Evolutionary conservation across 2,797 vertebrate genomes (phyloP), one percentile per base, ranked within the genome.

Genomic region (Diglossa cyanea): DNA sequence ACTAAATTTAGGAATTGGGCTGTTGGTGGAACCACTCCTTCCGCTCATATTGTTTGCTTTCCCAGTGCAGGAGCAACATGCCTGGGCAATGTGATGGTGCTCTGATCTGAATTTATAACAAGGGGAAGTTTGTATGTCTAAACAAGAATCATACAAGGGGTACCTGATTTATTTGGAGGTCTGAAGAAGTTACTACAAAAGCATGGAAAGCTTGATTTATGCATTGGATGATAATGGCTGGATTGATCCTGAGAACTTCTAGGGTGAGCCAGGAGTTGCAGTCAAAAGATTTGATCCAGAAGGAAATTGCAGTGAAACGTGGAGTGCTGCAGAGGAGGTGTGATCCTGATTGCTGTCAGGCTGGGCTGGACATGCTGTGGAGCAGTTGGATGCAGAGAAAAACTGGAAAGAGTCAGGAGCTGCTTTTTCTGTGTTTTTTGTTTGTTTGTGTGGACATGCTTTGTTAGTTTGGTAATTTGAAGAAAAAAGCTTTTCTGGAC

Each of bases 1-100:
- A 90, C 90, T 95, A 94, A 94, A 96, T 96, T 95, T 96, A 95
- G 94, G 93, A 90, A 58, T 90, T 65, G 66, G 79, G 50, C 37
- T 77, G 20, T 71, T 94, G 84, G 72, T 83, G 63, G 74, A 91
- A 76, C 33, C 33, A 47, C 48, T 75, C 65, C 37, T 86, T 95
- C 63, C 82, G 57, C 39, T 90, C 4, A 0, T 13, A 15, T 47
- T 62, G 26, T 86, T 94, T 78, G 62, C 76, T 90, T 93, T 66
- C 42, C 10, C 65, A 72, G 9, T 13, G 58, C 42, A 40, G 39
- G 82, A 91, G 61, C 61, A 85, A 13, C 37, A 1, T 79, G 72
- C 50, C 50, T 45, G 45, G 53, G 33, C 78, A 60, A 33, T 0
- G 1, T 42, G 37, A 42, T 2, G 3, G 61, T 67, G 51, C 54